A percentile compares a stretch with the other conserved stretches of the same genome.
Evolutionary conservation across 2,888 invertebrate genomes (phyloP).

Genomic region (Steinernema scapterisci): DNA sequence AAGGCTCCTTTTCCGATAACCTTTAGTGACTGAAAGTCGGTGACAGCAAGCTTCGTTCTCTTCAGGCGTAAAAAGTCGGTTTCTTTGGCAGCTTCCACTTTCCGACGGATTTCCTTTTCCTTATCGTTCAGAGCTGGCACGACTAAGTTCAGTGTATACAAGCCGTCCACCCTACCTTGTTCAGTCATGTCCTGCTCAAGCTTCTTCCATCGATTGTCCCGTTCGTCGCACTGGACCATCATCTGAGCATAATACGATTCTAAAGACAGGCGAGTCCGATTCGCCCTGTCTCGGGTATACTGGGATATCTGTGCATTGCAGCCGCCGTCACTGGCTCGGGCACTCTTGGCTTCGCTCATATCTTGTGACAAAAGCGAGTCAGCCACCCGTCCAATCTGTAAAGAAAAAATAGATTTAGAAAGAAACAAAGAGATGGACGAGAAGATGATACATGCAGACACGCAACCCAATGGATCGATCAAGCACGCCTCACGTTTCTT

Average conservation of each 20-base stretch:
- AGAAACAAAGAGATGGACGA: no score
- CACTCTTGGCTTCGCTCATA: neutral
- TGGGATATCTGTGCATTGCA: constrained; percentile 47
- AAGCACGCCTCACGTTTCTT: no score
- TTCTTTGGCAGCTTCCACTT: constrained; percentile 96
- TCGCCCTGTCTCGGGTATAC: constrained; percentile 61
- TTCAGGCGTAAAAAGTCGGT: constrained; percentile 96
- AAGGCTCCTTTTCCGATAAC: constrained; percentile 74
- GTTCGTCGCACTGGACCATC: constrained; percentile 93
- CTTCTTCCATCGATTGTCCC: constrained; percentile 78
- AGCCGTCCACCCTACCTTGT: constrained; percentile 74
- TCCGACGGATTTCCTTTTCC: constrained; percentile 84
- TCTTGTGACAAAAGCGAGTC: no score
- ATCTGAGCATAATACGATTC: constrained; percentile 99
- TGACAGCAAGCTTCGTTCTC: constrained; percentile 78
- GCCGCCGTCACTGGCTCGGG: neutral
- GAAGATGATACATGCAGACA: no score
- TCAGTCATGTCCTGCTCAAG: constrained; percentile 94
- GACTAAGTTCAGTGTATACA: neutral
- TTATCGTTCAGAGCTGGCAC: constrained; percentile 51
- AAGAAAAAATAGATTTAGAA: no score
- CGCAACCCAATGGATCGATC: no score
- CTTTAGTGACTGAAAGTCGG: constrained; percentile 96
- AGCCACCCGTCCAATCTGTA: no score
- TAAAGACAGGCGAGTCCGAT: constrained; percentile 94